Evolutionary conservation across 2,113 vertebrate genomes (phyloP), one percentile per base, ranked within the genome.

Genomic region (Prietella phreatophila): DNA sequence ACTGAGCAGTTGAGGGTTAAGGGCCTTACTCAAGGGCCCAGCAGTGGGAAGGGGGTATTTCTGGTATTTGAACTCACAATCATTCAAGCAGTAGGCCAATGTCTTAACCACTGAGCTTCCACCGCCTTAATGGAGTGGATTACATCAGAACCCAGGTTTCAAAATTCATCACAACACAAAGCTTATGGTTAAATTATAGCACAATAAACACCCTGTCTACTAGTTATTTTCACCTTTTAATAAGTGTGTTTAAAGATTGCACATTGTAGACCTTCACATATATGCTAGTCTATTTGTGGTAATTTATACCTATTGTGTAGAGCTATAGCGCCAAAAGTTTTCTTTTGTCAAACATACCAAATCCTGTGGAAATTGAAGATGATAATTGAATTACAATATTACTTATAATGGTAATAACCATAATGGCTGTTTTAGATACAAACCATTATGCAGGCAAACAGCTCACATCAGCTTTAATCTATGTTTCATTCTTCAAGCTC

Each of bases 381-480:
- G 81, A 91, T 92, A 91, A 91, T 89, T 60, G 85, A 84, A 92
- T 86, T 73, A 73, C 89, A 83, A 91, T 85, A 65, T 78, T 90
- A 92, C 88, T 71, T 69, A 86, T 89, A 85, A 87, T 85, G 88
- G 89, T 89, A 63, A 84, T 90, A 76, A 85, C 86, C 69, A 79
- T 83, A 85, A 90, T 89, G 89, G 89, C 90, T 82, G 76, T 91
- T 90, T 71, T 90, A 86, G 89, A 90, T 89, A 81, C 5, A 83
- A 84, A 47, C 76, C 79, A 47, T 85, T 89, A 88, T 83, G 78
- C 88, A 90, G 83, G 76, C 90, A 87, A 78, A 76, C 83, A 91
- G 89, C 83, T 87, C 39, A 60, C 86, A 88, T 91, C 88, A 91
- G 89, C 88, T 90, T 89, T 90, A 58, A 89, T 93, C 90, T 84